Conservation (phyloP, 2,797 vertebrate species). For the Arrhamphus sclerolepis region DNA sequence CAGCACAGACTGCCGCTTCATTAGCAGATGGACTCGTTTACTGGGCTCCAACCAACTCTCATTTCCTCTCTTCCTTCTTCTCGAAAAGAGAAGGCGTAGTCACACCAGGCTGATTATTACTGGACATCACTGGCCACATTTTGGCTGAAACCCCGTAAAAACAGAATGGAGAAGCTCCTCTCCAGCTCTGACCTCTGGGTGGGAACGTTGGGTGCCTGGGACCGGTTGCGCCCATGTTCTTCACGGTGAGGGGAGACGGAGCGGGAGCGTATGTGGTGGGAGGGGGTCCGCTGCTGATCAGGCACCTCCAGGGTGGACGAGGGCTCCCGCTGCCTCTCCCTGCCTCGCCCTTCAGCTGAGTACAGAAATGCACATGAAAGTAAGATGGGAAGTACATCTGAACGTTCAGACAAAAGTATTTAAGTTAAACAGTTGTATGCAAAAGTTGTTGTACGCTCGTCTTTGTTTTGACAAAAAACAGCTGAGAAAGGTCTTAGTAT, state of each 20-base stretch:
- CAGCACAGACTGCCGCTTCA: conserved; percentile 68
- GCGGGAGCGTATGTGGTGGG: conserved; percentile 91
- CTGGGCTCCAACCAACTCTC: conserved; percentile 41
- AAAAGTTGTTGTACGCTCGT: no score
- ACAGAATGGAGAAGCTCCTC: not conserved
- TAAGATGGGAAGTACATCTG: not conserved
- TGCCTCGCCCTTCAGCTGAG: conserved; percentile 85
- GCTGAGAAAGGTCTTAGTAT: no score
- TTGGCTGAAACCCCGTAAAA: no score
- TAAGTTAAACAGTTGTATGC: not conserved
- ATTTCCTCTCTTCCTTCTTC: conserved; percentile 10
- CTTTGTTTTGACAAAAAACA: no score
- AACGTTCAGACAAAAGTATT: not conserved
- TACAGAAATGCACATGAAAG: not conserved
- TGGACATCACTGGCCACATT: no score
- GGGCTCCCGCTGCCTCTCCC: conserved; percentile 75
- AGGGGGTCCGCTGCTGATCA: conserved; percentile 87
- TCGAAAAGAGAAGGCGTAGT: conserved; percentile 5
- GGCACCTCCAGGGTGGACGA: conserved; percentile 93
- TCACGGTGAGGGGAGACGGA: conserved; percentile 96
- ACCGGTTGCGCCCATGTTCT: conserved; percentile 91
- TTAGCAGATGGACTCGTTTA: conserved; percentile 67
- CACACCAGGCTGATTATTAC: not conserved
- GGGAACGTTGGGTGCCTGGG: conserved; percentile 92
- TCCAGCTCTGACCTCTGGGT: conserved; percentile 89